Evolutionary conservation across 1,140 invertebrate species (phyloP).

Genomic region (Odontomachus brunneus): DNA sequence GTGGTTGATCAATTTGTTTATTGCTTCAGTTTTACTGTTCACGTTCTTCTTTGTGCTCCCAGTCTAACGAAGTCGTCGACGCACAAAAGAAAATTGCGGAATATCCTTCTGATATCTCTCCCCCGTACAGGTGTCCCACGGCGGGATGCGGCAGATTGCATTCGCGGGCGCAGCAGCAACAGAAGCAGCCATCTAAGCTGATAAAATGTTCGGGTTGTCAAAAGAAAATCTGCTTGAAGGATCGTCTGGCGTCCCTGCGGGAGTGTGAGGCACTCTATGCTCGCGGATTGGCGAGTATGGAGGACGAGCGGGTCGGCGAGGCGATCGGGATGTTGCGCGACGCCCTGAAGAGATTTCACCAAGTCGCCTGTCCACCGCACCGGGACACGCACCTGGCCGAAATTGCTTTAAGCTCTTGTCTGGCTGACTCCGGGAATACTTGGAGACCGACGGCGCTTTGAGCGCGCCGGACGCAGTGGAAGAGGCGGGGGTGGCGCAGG

Average conservation of each 20-base stretch:
- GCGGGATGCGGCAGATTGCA: constrained; percentile 85
- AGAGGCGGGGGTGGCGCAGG: not conserved
- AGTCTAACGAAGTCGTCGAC: not conserved
- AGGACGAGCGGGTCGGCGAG: constrained; percentile 81
- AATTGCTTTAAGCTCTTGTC: constrained; percentile 87
- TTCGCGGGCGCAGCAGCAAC: constrained; percentile 75
- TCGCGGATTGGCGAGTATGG: constrained; percentile 83
- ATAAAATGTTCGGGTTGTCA: constrained; percentile 86
- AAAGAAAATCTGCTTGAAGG: constrained; percentile 85
- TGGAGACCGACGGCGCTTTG: constrained; percentile 59
- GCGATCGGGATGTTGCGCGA: constrained; percentile 85
- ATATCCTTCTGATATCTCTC: constrained; percentile 57
- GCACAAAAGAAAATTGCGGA: not conserved
- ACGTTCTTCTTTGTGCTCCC: too few relatives aligned
- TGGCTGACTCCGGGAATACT: constrained; percentile 82
- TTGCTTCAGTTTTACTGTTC: too few relatives aligned
- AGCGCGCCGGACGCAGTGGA: not conserved
- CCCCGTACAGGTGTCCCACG: constrained; percentile 87
- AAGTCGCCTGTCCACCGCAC: constrained; percentile 86
- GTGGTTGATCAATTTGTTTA: too few relatives aligned
- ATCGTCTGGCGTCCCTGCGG: constrained; percentile 82
- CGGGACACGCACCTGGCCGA: constrained; percentile 87
- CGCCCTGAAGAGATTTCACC: constrained; percentile 81
- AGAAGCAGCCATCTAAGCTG: constrained; percentile 24
- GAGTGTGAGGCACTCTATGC: constrained; percentile 86